Evolutionary conservation across 2,888 invertebrate genomes (phyloP), one percentile per base, ranked within the genome.

Genomic region (Yponomeuta malinellus): DNA sequence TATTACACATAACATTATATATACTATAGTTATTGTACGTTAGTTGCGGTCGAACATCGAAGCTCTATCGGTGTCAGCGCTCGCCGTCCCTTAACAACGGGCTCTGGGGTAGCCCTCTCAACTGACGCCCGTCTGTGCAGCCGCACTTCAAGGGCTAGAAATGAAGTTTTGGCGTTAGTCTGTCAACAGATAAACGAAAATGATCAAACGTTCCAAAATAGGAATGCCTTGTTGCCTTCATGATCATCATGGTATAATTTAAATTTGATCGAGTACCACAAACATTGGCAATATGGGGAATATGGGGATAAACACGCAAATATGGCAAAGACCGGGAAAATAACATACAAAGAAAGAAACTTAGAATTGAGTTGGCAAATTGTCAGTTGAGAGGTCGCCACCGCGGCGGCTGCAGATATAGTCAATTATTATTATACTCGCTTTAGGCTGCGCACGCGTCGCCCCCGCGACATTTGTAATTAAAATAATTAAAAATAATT

Each of bases 361-460:
- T 43, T 43, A 8, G 8, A 43, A 43, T 3, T 43, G 8, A 43
- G 43, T 43, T 5, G 52, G 15, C 12, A 5, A 12, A 12, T 59
- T 12, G 52, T 59, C 52, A 59, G 52, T 15, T 59, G 52, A 59
- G 52, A 12, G 52, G 52, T 59, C 52, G n/a, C 68, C 12, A 76
- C 73, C 76, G 78, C 78, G 79, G 80, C 78, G 81, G 79, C 78
- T 80, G 82, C 80, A 79, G 81, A 43, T 84, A 86, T 88, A 87
- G 90, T 91, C 90, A 91, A 91, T 91, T 91, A 91, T 85, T 85
- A 83, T 84, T 86, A 83, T 65, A 70, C 70, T 70, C 70, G 70
- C 15, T 59, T 0, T 59, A 59, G 15, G 8, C 52, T 59, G 52
- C 52, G 78, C 74, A 78, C 77, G 77, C 83, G 80, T 83, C 86